phyloP scores from a whole-genome alignment of 2,797 vertebrate genomes.

The Crenichthys baileyi region DNA sequence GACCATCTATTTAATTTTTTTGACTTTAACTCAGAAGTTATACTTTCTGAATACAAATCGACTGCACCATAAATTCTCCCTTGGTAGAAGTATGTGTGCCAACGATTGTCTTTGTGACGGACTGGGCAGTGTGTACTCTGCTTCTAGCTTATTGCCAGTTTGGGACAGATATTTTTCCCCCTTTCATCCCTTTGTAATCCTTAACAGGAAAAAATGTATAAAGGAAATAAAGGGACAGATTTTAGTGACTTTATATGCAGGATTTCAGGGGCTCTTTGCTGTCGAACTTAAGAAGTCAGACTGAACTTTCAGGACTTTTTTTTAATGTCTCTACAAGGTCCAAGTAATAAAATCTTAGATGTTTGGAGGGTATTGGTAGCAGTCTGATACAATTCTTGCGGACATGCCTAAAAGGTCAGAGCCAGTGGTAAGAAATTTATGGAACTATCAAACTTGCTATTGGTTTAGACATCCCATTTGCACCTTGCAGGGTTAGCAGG shows the following conservation, averaged over 20 bases:
- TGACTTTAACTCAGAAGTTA: neutral
- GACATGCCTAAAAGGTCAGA: conserved; percentile 39
- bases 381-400: conserved; percentile 31
- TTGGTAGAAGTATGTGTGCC: neutral
- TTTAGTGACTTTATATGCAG: neutral
- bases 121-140: neutral
- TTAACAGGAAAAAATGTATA: neutral
- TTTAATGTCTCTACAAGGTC: conserved; percentile 20
- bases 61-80: neutral
- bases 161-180: neutral
- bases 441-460: conserved; percentile 47
- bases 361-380: conserved; percentile 20
- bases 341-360: conserved; percentile 21
- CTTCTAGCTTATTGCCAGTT: neutral
- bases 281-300: neutral
- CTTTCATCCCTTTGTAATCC: neutral
- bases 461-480: conserved; percentile 49
- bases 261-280: neutral
- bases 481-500: conserved; percentile 33
- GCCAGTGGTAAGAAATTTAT: conserved; percentile 52
- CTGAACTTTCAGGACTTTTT: conserved; percentile 18
- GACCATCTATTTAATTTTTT: neutral
- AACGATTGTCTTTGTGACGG: neutral
- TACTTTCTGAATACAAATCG: neutral
- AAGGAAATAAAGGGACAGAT: neutral